phyloP scores from a whole-genome alignment of 2,888 invertebrate genomes.

The Arctia plantaginis region DNA sequence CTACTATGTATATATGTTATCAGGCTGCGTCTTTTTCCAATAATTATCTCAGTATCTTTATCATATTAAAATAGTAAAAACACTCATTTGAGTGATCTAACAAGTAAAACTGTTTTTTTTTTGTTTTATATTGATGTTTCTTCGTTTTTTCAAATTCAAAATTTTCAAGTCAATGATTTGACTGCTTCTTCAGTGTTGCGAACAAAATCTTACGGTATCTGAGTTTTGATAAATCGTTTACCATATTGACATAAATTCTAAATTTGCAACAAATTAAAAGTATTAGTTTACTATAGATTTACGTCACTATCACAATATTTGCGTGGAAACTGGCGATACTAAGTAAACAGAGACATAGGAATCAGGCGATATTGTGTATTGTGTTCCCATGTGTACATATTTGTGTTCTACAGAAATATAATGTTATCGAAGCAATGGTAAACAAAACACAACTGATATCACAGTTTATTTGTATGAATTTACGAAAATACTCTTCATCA shows the following conservation, averaged over 20 bases:
- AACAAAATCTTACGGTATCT: not conserved
- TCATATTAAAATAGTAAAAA: no score
- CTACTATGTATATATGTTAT: not conserved
- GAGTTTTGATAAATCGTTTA: not conserved
- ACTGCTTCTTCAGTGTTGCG: not conserved
- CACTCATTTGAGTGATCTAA: no score
- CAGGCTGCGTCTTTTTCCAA: no score
- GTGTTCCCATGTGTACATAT: slow-evolving; percentile 12
- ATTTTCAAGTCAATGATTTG: not conserved
- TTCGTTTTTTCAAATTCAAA: no score
- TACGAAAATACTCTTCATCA: not conserved
- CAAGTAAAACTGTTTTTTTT: no score
- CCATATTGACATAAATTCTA: not conserved
- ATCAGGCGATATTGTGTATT: slow-evolving; percentile 17
- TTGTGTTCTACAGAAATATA: slow-evolving; percentile 11
- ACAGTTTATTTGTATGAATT: not conserved
- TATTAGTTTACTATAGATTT: slow-evolving; percentile 12
- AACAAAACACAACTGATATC: slow-evolving; percentile 3
- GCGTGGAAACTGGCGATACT: slow-evolving; percentile 23
- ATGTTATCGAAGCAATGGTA: slow-evolving; percentile 21
- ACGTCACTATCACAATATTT: slow-evolving; percentile 31
- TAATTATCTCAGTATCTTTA: no score
- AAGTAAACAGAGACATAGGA: slow-evolving; percentile 19
- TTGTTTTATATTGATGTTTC: no score
- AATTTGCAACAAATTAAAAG: not conserved